Evolutionary conservation across 2,113 vertebrate genomes (phyloP), one percentile per base, ranked within the genome.

Genomic region (Crypturellus undulatus): DNA sequence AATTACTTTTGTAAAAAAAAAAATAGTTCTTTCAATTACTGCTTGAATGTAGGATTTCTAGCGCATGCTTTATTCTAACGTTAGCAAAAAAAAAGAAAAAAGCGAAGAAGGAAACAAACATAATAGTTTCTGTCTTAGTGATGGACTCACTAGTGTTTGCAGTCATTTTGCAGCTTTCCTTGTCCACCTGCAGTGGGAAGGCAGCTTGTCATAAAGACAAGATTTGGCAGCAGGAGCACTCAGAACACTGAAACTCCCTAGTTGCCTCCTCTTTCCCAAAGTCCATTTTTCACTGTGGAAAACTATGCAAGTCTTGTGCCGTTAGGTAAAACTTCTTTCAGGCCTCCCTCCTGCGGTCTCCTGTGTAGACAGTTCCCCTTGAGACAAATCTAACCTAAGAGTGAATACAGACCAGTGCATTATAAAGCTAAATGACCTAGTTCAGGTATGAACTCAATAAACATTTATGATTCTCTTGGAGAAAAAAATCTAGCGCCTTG

Each of bases 151-250:
- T 90, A 84, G 6, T 62, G 40, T 92, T 84, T 17, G 24, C 25
- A 60, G 18, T 26, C 3, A 32, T 84, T 87, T 42, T 79, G 14
- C 22, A 5, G 38, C 16, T 64, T 59, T 49, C 43, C 20, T 58
- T 59, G 18, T 62, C 12, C 18, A 1, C 67, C 93, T 52, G 77
- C 36, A 1, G 20, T 87, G 40, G 9, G 30, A 47, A 26, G 12
- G 56, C 19, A 52, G 32, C 7, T 30, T 19, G 63, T 81, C 56
- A 22, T 38, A 22, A 22, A 36, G 42, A 2, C n/a, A 15, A 15
- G 28, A 64, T 28, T 5, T 71, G 21, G 17, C 58, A 2, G 1
- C 2, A 2, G 8, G 13, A 13, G 2, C 13, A 60, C 2, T 0
- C 52, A 42, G 6, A 63, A 9, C 3, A 12, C 13, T 28, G 34